These are phyloP conservation scores for Heteronetta atricapilla DNA, from an alignment of 2,113 vertebrate genomes.

Conservation along the genomic window DNA sequence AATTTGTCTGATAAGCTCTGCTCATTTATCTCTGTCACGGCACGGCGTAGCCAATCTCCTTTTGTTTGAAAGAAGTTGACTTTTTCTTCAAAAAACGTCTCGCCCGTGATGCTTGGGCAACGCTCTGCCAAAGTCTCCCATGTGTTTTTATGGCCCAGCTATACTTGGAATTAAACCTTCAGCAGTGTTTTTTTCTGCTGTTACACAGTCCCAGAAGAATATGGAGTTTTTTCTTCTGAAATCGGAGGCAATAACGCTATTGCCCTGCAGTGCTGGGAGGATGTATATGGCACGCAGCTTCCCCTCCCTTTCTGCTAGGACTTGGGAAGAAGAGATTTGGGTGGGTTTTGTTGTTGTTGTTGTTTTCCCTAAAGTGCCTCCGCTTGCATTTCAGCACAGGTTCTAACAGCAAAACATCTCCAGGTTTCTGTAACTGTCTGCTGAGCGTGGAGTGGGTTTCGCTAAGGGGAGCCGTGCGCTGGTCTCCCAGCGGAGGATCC, in stretches of 20 bases:
- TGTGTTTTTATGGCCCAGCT: not conserved
- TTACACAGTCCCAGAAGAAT: not conserved
- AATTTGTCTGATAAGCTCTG: not conserved
- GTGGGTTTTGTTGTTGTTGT: too few relatives aligned
- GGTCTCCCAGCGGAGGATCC: not conserved
- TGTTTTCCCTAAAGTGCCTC: not conserved
- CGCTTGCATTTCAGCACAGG: not conserved
- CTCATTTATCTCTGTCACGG: not conserved
- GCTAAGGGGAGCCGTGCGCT: rapidly evolving
- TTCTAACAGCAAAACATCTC: not conserved
- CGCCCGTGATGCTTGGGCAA: rapidly evolving
- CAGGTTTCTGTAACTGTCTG: not conserved
- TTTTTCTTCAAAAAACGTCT: not conserved
- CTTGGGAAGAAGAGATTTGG: not conserved
- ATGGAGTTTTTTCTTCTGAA: not conserved
- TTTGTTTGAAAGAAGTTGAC: not conserved
- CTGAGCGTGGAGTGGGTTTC: not conserved
- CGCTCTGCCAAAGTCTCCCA: not conserved
- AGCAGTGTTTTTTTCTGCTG: not conserved
- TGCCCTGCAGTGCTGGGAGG: not conserved
- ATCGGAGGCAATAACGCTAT: not conserved
- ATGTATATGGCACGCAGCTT: not conserved
- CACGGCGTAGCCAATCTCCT: not conserved
- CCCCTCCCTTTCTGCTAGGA: not conserved
- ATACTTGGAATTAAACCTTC: not conserved